Evolutionary conservation across 2,113 vertebrate genomes (phyloP), one percentile per base, ranked within the genome.

Genomic region (Antechinus flavipes): DNA sequence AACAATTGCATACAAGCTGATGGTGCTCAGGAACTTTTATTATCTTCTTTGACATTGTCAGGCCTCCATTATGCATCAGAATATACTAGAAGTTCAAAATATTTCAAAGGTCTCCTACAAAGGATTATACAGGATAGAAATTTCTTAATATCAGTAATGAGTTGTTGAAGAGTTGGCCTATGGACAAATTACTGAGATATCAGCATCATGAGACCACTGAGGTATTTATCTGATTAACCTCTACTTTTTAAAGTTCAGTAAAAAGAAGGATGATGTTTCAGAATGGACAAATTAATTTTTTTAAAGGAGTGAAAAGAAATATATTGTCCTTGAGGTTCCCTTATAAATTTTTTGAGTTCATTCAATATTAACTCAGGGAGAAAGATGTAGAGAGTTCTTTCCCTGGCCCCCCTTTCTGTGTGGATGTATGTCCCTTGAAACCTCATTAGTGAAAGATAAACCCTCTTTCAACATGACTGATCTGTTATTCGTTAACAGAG

Each of bases 171-270:
- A 95, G 58, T 94, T 95, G 94, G 93, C 84, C 93, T 94, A 94
- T 94, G 92, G 93, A 26, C 54, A 47, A 84, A 26, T 26, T 95
- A 94, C 96, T 68, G 89, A 97, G 94, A 93, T 26, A 91, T 94
- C 95, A 95, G 89, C n/a, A 91, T 68, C 93, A 54, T 76, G 95
- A 97, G 68, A 76, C 35, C 30, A 97, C 93, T 92, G 50, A 92
- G 9, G 84, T 93, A 93, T 95, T 93, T 94, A 93, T 94, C 94
- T 84, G 92, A 53, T 93, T 97, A 96, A 50, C 94, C 92, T 97
- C 97, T 23, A 94, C 47, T 95, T 96, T 98, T 97, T 95, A 76
- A 95, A 97, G 52, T 94, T 96, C 94, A 96, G 76, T 95, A 93
- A 95, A 96, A 95, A 97, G 93, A 35, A 93, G n/a, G 92, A 96